Evolutionary conservation across 2,797 vertebrate genomes (phyloP).

Genomic region (Mormyrus proboscirostris): DNA sequence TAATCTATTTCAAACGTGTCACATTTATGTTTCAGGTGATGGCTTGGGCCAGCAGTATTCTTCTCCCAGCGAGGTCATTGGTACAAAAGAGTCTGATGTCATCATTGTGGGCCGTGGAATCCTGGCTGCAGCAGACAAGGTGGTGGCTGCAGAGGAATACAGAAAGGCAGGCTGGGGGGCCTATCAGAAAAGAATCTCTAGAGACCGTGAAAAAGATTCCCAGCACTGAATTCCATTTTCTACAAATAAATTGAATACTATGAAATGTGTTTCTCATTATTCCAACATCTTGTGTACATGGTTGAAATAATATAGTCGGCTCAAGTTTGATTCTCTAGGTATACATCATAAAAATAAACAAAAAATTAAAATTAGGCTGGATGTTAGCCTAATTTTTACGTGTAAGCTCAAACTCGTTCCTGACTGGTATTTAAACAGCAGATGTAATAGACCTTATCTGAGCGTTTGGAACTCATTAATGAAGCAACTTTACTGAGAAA

Average conservation of each 20-base stretch:
- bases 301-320: background rate
- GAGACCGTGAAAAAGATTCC: background rate
- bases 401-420: background rate
- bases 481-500: background rate
- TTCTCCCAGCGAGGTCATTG: constrained; percentile 75
- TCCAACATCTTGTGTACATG: background rate
- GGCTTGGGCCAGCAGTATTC: constrained; percentile 81
- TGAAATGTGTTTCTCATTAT: background rate
- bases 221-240: background rate
- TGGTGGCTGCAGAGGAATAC: constrained; percentile 74
- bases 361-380: background rate
- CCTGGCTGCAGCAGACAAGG: constrained; percentile 59
- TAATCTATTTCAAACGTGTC: background rate
- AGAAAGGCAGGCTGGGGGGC: constrained; percentile 80
- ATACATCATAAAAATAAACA: background rate
- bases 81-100: constrained; percentile 74
- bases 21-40: constrained; percentile 64
- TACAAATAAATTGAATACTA: background rate
- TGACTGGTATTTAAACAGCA: background rate
- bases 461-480: background rate
- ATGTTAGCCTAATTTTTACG: background rate
- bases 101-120: constrained; percentile 93
- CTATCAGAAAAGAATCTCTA: constrained; percentile 63
- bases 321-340: background rate
- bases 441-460: background rate